phyloP scores from a whole-genome alignment of 2,888 invertebrate species.

The Doris montereyensis region DNA sequence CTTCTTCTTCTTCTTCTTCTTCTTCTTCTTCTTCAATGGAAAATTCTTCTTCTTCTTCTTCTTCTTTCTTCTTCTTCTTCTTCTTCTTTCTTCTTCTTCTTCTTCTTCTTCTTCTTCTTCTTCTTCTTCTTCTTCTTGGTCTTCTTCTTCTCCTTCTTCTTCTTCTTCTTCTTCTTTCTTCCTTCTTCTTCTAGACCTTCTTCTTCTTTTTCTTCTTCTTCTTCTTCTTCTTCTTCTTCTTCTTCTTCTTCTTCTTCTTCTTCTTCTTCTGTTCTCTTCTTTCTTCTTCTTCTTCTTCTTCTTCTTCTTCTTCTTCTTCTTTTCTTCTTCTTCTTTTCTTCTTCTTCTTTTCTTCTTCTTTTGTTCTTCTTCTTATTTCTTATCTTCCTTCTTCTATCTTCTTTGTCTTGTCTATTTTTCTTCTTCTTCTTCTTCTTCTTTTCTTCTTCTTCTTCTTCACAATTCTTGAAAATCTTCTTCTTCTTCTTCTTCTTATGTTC shows the following conservation, averaged over 20 bases:
- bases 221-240: neutral
- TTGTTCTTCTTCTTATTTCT: neutral
- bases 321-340: neutral
- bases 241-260: neutral
- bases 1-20: neutral
- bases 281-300: neutral
- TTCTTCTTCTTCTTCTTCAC: neutral
- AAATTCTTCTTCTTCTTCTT: neutral
- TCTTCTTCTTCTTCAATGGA: neutral
- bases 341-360: neutral
- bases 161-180: neutral
- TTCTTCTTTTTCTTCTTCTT: neutral
- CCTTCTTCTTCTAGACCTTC: neutral
- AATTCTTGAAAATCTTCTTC: neutral
- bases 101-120: neutral
- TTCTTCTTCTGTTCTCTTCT: neutral
- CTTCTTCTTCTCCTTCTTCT: neutral
- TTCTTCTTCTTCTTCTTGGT: neutral
- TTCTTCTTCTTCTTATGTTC: neutral
- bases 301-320: neutral
- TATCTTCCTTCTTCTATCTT: neutral
- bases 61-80: neutral
- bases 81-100: neutral
- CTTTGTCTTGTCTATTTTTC: neutral
- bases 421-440: neutral